Base-by-base conservation (phyloP, 2,888 invertebrate species). In the Timandra comae region DNA sequence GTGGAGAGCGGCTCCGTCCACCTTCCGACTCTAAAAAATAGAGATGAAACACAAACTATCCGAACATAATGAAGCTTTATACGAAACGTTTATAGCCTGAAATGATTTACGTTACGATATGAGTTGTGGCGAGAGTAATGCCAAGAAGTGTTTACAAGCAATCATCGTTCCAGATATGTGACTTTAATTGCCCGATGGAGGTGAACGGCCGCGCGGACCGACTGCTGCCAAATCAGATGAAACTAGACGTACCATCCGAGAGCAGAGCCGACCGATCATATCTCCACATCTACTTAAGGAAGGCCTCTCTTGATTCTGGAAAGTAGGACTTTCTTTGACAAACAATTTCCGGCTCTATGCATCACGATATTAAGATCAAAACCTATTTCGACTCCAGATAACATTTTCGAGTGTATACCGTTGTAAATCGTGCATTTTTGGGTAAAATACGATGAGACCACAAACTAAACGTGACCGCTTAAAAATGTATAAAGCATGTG, bases 201-300 rank as follows among this genome's bases (percentile, higher is more conserved):
- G 63, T 73, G 66, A 76, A 72, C 51, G 72, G 44, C 65, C 75
- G 49, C 38, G 32, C 34, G 30, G 35, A 31, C 34, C 30, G 36
- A 35, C 27, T 44, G 44, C 48, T 50, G 43, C 55, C 49, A 48
- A 60, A 68, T 68, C 60, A 56, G 62, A 67, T 63, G 55, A 43
- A 47, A 50, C 54, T 77, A 78, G 76, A 78, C 72, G 70, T 66
- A 44, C 62, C 78, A 62, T 55, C 73, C 73, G 68, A 69, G 25
- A 41, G 43, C 38, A 43, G 46, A 42, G 37, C 36, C 30, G 37
- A 37, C 38, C 54, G 63, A 72, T 63, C 43, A 35, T 43, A 54
- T 33, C 16, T 10, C 50, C 51, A 49, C 46, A 52, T 30, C 44
- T 38, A 47, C 40, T 47, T 51, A 49, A 48, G 40, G 40, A 41